Percentiles rank a stretch among this genome's conserved stretches.
phyloP scores from a whole-genome alignment of 2,797 vertebrate genomes.

The Molossus alvarezi region DNA sequence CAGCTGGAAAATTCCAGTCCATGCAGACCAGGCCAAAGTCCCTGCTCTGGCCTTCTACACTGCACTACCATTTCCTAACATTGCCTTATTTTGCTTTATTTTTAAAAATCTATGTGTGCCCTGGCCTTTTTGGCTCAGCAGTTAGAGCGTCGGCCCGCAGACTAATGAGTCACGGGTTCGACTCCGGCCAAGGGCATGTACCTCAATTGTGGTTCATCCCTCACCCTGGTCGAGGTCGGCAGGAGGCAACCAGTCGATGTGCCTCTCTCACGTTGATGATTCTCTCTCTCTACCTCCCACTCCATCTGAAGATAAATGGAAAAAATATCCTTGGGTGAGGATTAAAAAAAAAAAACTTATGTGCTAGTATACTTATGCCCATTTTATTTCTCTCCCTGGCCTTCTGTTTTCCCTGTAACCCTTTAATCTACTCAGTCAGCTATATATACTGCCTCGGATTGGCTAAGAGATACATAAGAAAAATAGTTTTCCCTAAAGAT shows the following conservation, averaged over 20 bases:
- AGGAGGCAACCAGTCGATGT: too few species aligned
- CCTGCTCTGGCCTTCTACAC: not conserved
- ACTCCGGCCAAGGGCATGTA: too few species aligned
- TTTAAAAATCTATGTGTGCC: not conserved
- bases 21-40: not conserved
- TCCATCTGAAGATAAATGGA: too few species aligned
- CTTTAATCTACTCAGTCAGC: not conserved
- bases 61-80: not conserved
- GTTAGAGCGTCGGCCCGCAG: too few species aligned
- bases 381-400: not conserved
- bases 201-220: too few species aligned
- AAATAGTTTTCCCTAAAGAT: not conserved
- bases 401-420: not conserved
- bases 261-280: too few species aligned
- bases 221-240: too few species aligned
- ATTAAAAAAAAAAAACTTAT: not conserved
- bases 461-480: constrained; percentile 16
- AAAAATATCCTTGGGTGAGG: too few species aligned
- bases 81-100: constrained; percentile 43
- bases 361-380: not conserved
- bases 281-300: too few species aligned
- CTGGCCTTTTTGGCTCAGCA: too few species aligned
- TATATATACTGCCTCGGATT: not conserved
- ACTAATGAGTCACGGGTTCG: too few species aligned
- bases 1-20: not conserved